These are phyloP conservation scores for Ectropis crepuscularia DNA, from an alignment of 2,888 invertebrate species.

Conservation along the genomic window DNA sequence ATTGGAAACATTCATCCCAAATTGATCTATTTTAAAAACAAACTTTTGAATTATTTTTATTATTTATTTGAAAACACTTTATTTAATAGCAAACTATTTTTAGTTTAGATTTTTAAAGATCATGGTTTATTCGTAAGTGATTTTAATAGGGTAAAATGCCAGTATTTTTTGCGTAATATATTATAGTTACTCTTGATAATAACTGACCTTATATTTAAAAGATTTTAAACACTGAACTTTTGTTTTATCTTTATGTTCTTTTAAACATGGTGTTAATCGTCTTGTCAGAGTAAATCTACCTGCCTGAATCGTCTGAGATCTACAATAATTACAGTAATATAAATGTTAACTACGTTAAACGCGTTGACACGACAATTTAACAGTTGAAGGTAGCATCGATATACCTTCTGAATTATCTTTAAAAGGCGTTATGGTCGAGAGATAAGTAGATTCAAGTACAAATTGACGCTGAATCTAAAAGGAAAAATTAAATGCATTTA, in stretches of 20 bases:
- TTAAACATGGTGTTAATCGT: constrained; percentile 9
- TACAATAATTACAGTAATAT: constrained; percentile 15
- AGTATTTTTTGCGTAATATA: neutral
- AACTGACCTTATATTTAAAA: constrained; percentile 26
- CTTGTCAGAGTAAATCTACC: constrained; percentile 1
- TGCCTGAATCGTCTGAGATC: constrained; percentile 8
- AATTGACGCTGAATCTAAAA: constrained; percentile 24
- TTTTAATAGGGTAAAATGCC: neutral
- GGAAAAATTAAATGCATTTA: constrained; percentile 36
- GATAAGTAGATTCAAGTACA: constrained; percentile 19
- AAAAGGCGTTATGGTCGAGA: constrained; percentile 6
- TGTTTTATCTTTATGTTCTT: constrained; percentile 4
- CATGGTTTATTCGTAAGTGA: neutral
- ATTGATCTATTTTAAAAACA: no score
- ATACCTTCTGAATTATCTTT: constrained; percentile 12
- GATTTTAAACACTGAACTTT: constrained; percentile 10
- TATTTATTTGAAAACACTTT: no score
- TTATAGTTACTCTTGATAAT: constrained; percentile 29
- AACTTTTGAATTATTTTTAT: no score
- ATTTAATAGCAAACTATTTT: no score
- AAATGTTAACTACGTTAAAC: constrained; percentile 11
- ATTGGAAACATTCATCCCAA: no score
- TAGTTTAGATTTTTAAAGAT: no score
- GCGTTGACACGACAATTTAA: constrained; percentile 12
- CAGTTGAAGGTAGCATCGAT: constrained; percentile 9